Evolutionary conservation across 2,113 vertebrate genomes (phyloP), one percentile per base, ranked within the genome.

Genomic region (Perca fluviatilis): DNA sequence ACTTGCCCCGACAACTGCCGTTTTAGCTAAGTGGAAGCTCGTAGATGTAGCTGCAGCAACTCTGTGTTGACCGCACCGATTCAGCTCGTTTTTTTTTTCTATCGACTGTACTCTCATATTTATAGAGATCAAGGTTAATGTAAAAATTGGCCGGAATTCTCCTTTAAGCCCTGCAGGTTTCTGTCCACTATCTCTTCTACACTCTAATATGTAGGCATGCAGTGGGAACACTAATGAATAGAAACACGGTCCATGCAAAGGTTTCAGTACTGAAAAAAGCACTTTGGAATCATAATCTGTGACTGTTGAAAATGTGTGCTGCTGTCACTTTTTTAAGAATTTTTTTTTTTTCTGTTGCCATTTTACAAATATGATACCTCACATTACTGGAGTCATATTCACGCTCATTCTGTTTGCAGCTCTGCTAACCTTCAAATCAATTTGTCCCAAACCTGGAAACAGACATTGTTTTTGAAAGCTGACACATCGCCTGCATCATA

Each of bases 401-500:
- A 16, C 30, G 23, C 27, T 33, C 8, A 23, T 70, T 64, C 33
- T 49, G 19, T 82, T 63, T 71, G 58, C 57, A 80, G 67, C 54
- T 60, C 18, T 51, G 51, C 65, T 53, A 9, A 72, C 70, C 62
- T 71, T 67, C 6, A 64, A 47, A 74, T 80, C 18, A 30, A 46
- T 79, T 84, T 86, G 80, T 69, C 71, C 50, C 58, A 68, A 87
- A 80, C 47, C 53, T 68, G 67, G 43, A 25, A 68, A 69, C 27
- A 67, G 51, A 79, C 77, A 72, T 61, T 72, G 77, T 74, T 80
- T 84, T 68, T 75, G 25, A 72, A 76, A 70, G 21, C 57, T 64
- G 61, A 73, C 77, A 43, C 64, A 76, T 84, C 57, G 25, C 4
- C 69, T 72, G 68, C 57, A 74, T 82, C 68, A 74, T 88, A 86